Evolutionary conservation across 23 tunicate genomes (phyloP).

Genomic region (Styela plicata): DNA sequence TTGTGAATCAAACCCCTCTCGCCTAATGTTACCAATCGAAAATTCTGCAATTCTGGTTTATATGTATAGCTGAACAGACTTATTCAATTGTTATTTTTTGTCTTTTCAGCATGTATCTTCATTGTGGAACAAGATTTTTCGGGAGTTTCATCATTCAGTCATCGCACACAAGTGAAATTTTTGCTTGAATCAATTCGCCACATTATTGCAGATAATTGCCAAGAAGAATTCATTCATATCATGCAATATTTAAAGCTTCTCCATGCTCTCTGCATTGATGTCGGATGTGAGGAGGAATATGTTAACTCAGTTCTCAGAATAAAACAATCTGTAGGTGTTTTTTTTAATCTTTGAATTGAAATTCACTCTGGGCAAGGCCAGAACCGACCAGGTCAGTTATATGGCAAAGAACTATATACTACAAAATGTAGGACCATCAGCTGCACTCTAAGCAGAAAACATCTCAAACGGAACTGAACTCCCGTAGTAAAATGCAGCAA

Average conservation of each 20-base stretch:
- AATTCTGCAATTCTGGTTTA: too few relatives aligned
- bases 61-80: too few relatives aligned
- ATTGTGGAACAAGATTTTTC: slow-evolving; percentile 20
- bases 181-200: slow-evolving; percentile 25
- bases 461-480: too few relatives aligned
- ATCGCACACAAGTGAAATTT: slow-evolving; percentile 21
- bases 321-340: slow-evolving; percentile 23
- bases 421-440: too few relatives aligned
- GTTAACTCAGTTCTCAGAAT: slow-evolving; percentile 13
- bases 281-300: not conserved
- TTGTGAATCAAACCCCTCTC: too few relatives aligned
- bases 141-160: slow-evolving; percentile 24
- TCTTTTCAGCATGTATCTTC: slow-evolving; percentile 10
- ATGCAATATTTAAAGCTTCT: slow-evolving; percentile 10
- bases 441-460: too few relatives aligned
- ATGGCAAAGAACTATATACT: too few relatives aligned
- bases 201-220: slow-evolving; percentile 19
- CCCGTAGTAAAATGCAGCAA: too few relatives aligned
- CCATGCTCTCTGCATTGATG: not conserved
- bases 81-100: not conserved
- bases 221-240: slow-evolving; percentile 19
- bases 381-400: too few relatives aligned
- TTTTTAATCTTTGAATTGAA: too few relatives aligned
- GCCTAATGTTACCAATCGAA: too few relatives aligned
- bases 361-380: too few relatives aligned